Evolutionary conservation across 2,797 vertebrate species (phyloP), one percentile per base, ranked within the genome.

Genomic region (Arctocebus calabarensis): DNA sequence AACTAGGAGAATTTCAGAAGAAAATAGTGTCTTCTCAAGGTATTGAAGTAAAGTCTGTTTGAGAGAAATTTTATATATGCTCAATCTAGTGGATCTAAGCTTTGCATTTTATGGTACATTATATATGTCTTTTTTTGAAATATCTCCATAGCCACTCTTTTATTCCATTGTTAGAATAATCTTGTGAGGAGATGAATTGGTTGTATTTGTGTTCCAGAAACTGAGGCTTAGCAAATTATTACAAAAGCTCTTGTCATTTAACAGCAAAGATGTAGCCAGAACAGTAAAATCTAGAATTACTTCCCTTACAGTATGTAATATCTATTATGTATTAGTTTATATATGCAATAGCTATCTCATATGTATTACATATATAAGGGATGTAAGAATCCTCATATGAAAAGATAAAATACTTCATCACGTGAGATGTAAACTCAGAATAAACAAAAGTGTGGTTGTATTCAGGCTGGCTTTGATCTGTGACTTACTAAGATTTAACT

Each of bases 381-480:
- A 2, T 81, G 23, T 70, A 90, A 57, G 45, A 86, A 81, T 92
- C 62, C 91, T 90, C 10, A 83, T 70, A 71, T 94, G 85, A 75
- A 92, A 95, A 84, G 68, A 71, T 89, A 87, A 94, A 61, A 88
- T 94, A 81, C 29, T 71, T 81, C 23, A 52, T 84, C 64, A 92
- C 12, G 43, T 94, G 85, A 94, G 32, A 84, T 71, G 23, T 64
- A 64, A 94, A 79, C 37, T 95, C 68, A 81, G 40, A 94, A 84
- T 68, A 71, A 93, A 55, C 32, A 81, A 74, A 94, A 90, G 37
- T 27, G 37, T 66, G 9, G 7, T 66, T 52, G 48, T 52, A 52
- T 17, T 52, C 48, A 52, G 52, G 23, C 22, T 70, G 77, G 4
- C 87, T 96, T 93, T 93, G 71, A 79, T 32, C 57, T 48, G 20